phyloP scores from a whole-genome alignment of 2,888 invertebrate species.

The Willowsia nigromaculata region DNA sequence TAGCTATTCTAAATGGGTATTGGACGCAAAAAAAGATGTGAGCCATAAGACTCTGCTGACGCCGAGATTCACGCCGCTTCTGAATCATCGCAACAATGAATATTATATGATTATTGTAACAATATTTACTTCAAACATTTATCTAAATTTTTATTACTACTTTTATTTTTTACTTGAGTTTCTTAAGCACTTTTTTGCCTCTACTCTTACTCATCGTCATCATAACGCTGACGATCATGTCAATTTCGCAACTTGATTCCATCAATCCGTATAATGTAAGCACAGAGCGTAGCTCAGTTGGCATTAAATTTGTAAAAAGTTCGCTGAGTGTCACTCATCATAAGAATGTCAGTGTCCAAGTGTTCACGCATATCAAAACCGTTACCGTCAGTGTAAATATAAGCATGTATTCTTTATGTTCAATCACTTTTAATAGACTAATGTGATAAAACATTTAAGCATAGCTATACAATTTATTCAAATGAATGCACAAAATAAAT shows the following conservation, averaged over 20 bases:
- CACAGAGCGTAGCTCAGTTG: neutral
- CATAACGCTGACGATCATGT: neutral
- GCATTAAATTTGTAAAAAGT: neutral
- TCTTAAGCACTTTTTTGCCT: neutral
- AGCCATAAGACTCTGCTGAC: neutral
- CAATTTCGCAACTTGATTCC: conserved; percentile 7
- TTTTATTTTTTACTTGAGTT: neutral
- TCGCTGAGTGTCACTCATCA: neutral
- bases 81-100: neutral
- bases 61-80: neutral
- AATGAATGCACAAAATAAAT: neutral
- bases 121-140: neutral
- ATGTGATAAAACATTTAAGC: neutral
- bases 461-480: neutral
- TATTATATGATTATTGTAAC: neutral
- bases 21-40: neutral
- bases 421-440: neutral
- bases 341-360: no score
- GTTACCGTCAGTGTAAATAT: no score
- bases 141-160: neutral
- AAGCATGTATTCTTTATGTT: no score
- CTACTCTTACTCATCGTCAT: neutral
- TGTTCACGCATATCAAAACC: no score
- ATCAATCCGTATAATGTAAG: neutral
- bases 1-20: neutral